Evolutionary conservation across 1,140 invertebrate species (phyloP).

Genomic region (Phthorimaea operculella): DNA sequence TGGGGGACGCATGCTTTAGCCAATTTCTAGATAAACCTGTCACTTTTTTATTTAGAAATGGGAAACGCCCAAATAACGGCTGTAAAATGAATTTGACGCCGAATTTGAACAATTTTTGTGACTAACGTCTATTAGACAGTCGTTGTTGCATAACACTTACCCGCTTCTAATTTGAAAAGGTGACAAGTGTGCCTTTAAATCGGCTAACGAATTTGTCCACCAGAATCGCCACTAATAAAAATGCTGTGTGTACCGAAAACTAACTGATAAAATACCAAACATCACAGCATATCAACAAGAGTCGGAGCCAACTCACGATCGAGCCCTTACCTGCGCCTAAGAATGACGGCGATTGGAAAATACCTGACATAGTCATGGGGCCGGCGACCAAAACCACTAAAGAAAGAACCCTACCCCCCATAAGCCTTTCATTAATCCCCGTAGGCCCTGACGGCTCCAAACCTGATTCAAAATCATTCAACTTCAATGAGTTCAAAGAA

Average conservation of each 20-base stretch:
- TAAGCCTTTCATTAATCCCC: conserved; percentile 59
- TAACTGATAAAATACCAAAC: conserved; percentile 25
- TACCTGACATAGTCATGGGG: conserved; percentile 46
- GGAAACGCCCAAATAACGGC: no score
- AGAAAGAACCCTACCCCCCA: conserved; percentile 56
- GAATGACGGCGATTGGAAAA: conserved; percentile 49
- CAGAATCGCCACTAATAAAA: no score
- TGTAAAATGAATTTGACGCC: no score
- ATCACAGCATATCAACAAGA: conserved; percentile 65
- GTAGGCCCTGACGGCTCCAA: conserved; percentile 43
- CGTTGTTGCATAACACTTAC: no score
- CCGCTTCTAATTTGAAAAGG: no score
- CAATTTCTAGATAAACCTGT: no score
- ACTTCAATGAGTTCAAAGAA: conserved; percentile 39
- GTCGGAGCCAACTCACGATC: conserved; percentile 57
- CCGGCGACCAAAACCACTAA: conserved; percentile 37
- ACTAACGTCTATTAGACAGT: no score
- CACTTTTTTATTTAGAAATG: no score
- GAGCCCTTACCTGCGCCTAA: conserved; percentile 41
- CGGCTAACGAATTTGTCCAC: no score
- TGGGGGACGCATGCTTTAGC: no score
- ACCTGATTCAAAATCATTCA: conserved; percentile 40
- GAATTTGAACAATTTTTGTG: no score
- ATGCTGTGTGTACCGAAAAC: conserved; percentile 3
- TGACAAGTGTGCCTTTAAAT: no score